phyloP scores from a whole-genome alignment of 2,113 vertebrate genomes.

The Phocoena phocoena region DNA sequence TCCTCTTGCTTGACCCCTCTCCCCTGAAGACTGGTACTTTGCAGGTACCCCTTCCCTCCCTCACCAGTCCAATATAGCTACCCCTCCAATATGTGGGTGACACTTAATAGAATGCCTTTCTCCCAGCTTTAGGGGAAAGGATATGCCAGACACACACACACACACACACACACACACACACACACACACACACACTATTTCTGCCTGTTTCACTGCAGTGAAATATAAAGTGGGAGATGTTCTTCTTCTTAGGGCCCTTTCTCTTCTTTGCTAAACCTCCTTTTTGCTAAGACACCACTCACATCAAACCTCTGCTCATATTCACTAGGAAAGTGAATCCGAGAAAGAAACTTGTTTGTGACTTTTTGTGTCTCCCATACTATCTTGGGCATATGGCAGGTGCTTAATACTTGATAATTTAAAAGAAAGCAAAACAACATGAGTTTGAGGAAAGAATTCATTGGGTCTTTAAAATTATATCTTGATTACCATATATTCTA shows the following conservation, averaged over 20 bases:
- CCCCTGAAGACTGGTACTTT: neutral
- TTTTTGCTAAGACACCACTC: neutral
- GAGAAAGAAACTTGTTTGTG: neutral
- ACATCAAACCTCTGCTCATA: neutral
- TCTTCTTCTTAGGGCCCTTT: rapidly evolving
- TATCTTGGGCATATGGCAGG: neutral
- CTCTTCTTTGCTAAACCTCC: neutral
- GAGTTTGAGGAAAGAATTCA: neutral
- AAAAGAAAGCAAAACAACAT: neutral
- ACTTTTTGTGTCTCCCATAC: neutral
- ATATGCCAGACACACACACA: neutral
- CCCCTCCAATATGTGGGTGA: neutral
- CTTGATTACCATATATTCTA: neutral
- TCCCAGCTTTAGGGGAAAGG: neutral
- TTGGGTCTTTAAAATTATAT: neutral
- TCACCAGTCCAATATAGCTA: rapidly evolving
- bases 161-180: neutral
- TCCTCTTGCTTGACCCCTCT: rapidly evolving
- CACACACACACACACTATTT: neutral
- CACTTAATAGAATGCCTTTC: neutral
- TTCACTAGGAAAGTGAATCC: neutral
- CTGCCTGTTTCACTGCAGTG: neutral
- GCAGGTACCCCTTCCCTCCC: rapidly evolving
- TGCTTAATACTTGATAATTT: neutral
- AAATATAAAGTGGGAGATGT: neutral